Conservation (phyloP, 2,888 invertebrate genomes). For the Phytoseiulus persimilis region DNA sequence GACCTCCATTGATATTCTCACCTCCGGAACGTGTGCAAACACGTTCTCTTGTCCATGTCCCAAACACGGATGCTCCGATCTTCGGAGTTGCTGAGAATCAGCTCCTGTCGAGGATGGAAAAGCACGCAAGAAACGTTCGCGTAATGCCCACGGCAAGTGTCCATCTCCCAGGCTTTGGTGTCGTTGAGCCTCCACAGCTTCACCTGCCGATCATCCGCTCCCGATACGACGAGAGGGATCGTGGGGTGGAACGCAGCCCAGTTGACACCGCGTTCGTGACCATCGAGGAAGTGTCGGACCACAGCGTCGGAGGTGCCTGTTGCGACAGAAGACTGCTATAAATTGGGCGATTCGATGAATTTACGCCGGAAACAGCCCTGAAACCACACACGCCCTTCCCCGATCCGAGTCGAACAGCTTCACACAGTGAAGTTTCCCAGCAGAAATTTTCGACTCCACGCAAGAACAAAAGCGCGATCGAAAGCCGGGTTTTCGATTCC, state of each 20-base stretch:
- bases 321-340: background rate
- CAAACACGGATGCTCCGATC: constrained; percentile 96
- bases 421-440: no score
- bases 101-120: constrained; percentile 91
- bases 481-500: no score
- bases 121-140: constrained; percentile 96
- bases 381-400: background rate
- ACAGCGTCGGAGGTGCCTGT: constrained; percentile 59
- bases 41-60: constrained; percentile 93
- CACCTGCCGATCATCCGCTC: constrained; percentile 95
- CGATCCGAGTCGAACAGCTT: background rate
- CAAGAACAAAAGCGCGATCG: no score
- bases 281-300: constrained; percentile 55
- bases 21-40: constrained; percentile 73
- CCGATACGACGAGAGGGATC: constrained; percentile 86
- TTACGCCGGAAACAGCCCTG: background rate
- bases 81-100: constrained; percentile 92
- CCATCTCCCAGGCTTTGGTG: constrained; percentile 79
- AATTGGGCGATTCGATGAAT: background rate
- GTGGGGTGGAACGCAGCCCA: constrained; percentile 96
- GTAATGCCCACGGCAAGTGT: constrained; percentile 98
- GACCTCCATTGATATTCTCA: constrained; percentile 41
- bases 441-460: no score
- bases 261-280: constrained; percentile 92
- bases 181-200: constrained; percentile 99